A percentile compares a stretch with the other conserved stretches of the same genome.
phyloP scores from a whole-genome alignment of 2,797 vertebrate genomes.

The Alcedo quadribrachys region DNA sequence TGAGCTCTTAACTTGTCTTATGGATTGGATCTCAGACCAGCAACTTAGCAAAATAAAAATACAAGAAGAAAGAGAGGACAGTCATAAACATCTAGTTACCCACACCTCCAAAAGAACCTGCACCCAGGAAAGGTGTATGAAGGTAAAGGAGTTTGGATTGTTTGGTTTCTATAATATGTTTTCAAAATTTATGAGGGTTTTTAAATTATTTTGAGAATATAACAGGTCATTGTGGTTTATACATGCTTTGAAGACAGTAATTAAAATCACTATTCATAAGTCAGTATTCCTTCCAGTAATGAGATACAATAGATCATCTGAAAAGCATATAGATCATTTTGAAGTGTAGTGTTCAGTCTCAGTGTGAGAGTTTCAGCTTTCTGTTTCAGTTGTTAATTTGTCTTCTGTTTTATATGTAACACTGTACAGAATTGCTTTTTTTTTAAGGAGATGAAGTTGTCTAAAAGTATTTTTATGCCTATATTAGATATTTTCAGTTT shows the following conservation, averaged over 20 bases:
- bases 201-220: neutral
- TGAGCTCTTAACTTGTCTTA: conserved; percentile 82
- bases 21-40: conserved; percentile 88
- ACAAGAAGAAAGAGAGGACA: conserved; percentile 52
- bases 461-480: neutral
- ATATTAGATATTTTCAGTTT: neutral
- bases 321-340: neutral
- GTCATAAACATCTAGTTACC: conserved; percentile 25
- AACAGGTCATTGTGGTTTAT: neutral
- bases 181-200: neutral
- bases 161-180: neutral
- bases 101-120: conserved; percentile 61
- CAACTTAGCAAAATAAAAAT: conserved; percentile 72
- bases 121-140: conserved; percentile 83
- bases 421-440: neutral
- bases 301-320: neutral
- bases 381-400: neutral
- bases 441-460: neutral
- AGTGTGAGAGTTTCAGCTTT: neutral
- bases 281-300: neutral
- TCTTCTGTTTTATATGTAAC: neutral
- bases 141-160: conserved; percentile 66
- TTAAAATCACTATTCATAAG: neutral
- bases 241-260: neutral
- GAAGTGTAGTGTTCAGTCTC: neutral